Conservation (phyloP, 2,113 vertebrate genomes). For the Dasyprocta punctata region DNA sequence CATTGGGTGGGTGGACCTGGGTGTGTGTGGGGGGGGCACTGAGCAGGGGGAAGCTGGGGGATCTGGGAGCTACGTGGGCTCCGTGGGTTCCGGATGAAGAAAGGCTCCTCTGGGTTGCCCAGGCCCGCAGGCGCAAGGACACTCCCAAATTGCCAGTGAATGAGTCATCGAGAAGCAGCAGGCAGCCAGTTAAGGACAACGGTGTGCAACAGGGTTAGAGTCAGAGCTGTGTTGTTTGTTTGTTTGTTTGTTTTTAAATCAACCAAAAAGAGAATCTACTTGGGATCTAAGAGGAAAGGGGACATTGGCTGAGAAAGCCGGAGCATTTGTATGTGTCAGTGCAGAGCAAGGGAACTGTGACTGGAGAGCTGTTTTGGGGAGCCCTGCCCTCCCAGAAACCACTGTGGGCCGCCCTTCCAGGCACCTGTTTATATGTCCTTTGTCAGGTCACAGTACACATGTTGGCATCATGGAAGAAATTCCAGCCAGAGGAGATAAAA, state of each 20-base stretch:
- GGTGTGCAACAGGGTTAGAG: neutral
- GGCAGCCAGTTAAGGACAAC: neutral
- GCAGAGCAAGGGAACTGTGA: neutral
- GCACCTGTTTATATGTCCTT: neutral
- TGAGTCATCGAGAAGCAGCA: neutral
- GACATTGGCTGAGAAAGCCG: neutral
- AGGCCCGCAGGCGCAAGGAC: neutral
- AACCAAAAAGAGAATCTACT: neutral
- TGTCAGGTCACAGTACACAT: neutral
- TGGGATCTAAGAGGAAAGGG: neutral
- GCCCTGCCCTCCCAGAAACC: neutral
- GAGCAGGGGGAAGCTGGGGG: neutral
- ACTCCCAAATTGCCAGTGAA: neutral
- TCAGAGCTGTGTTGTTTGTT: neutral
- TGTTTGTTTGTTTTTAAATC: too few species aligned
- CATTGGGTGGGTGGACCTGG: rapidly evolving
- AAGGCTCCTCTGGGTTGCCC: neutral
- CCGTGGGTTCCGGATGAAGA: neutral
- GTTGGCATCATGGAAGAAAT: neutral
- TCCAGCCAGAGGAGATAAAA: neutral
- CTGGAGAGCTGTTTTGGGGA: neutral
- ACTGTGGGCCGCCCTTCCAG: neutral
- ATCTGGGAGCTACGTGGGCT: neutral
- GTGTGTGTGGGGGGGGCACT: neutral
- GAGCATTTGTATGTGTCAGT: neutral